Percentiles rank a stretch among this genome's conserved stretches.
Evolutionary conservation across 2,888 invertebrate species (phyloP).

Genomic region (Lepidonotus clava): DNA sequence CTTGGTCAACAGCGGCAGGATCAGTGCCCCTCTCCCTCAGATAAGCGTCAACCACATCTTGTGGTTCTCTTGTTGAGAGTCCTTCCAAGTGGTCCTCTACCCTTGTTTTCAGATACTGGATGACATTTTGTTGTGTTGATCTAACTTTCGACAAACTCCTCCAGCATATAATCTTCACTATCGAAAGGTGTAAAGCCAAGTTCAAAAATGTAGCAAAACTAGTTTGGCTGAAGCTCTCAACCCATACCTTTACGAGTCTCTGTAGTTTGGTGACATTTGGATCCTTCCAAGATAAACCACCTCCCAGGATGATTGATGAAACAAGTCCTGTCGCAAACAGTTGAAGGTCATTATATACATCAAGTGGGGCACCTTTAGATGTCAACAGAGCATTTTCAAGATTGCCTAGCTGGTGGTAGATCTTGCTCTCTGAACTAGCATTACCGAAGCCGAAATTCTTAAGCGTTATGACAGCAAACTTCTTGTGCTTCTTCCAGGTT

Average conservation of each 20-base stretch:
- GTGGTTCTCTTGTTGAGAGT: too few species aligned
- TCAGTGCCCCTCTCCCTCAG: neutral
- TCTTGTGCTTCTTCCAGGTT: conserved; percentile 39
- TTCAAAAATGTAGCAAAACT: too few species aligned
- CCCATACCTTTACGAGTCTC: too few species aligned
- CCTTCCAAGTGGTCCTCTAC: too few species aligned
- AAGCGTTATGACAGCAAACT: neutral
- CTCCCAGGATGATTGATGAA: neutral
- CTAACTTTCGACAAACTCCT: too few species aligned
- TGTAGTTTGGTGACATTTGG: neutral
- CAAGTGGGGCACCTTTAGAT: neutral
- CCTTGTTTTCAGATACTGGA: too few species aligned
- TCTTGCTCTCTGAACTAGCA: neutral
- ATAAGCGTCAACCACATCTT: neutral
- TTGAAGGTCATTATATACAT: neutral
- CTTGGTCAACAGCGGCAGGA: neutral
- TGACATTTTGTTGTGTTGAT: too few species aligned
- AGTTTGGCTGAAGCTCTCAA: too few species aligned
- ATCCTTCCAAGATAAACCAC: neutral
- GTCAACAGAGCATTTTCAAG: neutral
- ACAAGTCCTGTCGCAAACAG: neutral
- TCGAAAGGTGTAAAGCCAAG: too few species aligned
- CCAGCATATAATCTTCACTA: too few species aligned
- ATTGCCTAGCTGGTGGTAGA: neutral
- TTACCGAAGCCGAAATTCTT: conserved; percentile 33